Percentiles rank a stretch among this genome's conserved stretches.
Evolutionary conservation across 2,888 invertebrate species (phyloP).

Genomic region (Eledone cirrhosa): DNA sequence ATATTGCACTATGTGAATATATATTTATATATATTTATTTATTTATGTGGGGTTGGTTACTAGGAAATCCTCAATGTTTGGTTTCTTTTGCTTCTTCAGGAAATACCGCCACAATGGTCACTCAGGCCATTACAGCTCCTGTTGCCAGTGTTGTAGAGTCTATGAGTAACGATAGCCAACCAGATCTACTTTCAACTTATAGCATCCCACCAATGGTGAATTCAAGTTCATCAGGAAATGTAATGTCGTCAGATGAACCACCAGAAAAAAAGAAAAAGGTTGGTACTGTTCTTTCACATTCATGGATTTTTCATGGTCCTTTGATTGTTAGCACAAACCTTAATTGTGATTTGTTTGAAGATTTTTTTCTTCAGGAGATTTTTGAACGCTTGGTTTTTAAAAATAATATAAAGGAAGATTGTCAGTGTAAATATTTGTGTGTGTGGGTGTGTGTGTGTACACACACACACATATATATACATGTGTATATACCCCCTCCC

Average conservation of each 20-base stretch:
- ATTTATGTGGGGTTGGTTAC: too few relatives aligned
- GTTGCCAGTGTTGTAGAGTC: slow-evolving; percentile 53
- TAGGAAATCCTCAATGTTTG: not conserved
- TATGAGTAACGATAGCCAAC: slow-evolving; percentile 45
- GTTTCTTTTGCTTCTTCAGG: slow-evolving; percentile 30
- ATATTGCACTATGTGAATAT: too few relatives aligned
- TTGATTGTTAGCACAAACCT: too few relatives aligned
- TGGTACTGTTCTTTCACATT: not conserved
- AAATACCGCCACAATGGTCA: slow-evolving; percentile 48
- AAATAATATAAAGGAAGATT: too few relatives aligned
- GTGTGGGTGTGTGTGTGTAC: too few relatives aligned
- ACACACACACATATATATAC: too few relatives aligned
- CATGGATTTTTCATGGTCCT: not conserved
- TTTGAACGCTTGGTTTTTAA: too few relatives aligned
- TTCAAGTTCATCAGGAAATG: slow-evolving; percentile 29
- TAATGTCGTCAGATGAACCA: slow-evolving; percentile 40
- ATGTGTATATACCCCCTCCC: too few relatives aligned
- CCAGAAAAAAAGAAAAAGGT: slow-evolving; percentile 59
- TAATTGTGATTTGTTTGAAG: too few relatives aligned
- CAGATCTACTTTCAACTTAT: slow-evolving; percentile 34
- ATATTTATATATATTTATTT: too few relatives aligned
- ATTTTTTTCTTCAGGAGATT: too few relatives aligned
- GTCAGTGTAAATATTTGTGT: too few relatives aligned
- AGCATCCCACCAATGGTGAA: slow-evolving; percentile 31
- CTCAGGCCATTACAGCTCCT: slow-evolving; percentile 59